phyloP scores from a whole-genome alignment of 2,888 invertebrate genomes.

The Tetanocera ferruginea region DNA sequence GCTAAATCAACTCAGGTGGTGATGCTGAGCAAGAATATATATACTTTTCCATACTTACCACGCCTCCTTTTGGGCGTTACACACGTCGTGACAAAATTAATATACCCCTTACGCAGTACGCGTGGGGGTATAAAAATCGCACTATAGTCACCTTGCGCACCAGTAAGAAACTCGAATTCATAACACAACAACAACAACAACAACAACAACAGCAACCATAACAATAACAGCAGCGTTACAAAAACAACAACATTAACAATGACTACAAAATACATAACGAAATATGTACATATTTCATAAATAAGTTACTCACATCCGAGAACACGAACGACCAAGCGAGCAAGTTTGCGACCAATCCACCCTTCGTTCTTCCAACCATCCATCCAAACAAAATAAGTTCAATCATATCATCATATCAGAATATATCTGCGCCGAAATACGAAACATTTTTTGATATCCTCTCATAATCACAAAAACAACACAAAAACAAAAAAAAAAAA shows the following conservation, averaged over 20 bases:
- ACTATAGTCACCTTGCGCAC: conserved; percentile 58
- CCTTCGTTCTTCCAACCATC: neutral
- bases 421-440: conserved; percentile 32
- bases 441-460: conserved; percentile 59
- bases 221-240: conserved; percentile 11
- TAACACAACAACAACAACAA: conserved; percentile 50
- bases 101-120: too few species aligned
- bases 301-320: conserved; percentile 39
- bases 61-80: too few species aligned
- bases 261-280: conserved; percentile 30
- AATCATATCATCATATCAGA: conserved; percentile 65
- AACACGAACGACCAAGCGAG: conserved; percentile 19
- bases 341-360: conserved; percentile 22
- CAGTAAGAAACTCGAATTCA: conserved; percentile 63
- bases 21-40: too few species aligned
- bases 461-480: conserved; percentile 63
- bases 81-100: too few species aligned
- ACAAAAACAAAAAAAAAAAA: too few species aligned
- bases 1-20: too few species aligned
- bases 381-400: conserved; percentile 50
- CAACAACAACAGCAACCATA: conserved; percentile 38
- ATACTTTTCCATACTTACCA: too few species aligned
- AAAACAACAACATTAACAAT: conserved; percentile 22
- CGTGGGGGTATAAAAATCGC: conserved; percentile 6
- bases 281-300: conserved; percentile 65